Evolutionary conservation across 1,140 invertebrate genomes (phyloP).

Genomic region (Ylistrum balloti): DNA sequence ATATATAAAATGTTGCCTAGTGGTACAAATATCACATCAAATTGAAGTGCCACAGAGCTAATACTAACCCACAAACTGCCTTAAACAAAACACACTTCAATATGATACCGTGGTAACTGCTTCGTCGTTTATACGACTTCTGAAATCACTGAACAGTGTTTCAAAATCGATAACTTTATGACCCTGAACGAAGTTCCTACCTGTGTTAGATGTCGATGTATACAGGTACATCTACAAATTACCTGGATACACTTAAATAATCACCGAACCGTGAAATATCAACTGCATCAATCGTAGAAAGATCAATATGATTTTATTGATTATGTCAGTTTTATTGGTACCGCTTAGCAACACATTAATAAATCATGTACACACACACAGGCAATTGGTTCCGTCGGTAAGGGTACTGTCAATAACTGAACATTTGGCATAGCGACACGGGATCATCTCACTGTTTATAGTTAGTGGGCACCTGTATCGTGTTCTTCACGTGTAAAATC

Average conservation of each 20-base stretch:
- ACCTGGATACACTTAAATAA: not conserved
- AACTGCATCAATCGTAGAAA: not conserved
- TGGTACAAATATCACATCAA: too few species aligned
- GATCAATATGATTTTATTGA: not conserved
- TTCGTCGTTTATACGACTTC: not conserved
- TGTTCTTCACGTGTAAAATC: not conserved
- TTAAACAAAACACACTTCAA: not conserved
- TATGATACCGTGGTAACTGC: not conserved
- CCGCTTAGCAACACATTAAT: conserved; percentile 33
- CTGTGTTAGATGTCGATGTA: not conserved
- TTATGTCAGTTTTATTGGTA: conserved; percentile 15
- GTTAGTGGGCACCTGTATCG: not conserved
- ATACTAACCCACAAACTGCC: not conserved
- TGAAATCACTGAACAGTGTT: not conserved
- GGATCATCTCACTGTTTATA: not conserved
- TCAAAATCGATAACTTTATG: conserved; percentile 2
- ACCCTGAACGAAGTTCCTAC: conserved; percentile 3
- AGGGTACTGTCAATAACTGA: not conserved
- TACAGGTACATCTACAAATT: not conserved
- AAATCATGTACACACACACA: not conserved
- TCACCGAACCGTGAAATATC: not conserved
- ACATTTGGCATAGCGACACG: not conserved
- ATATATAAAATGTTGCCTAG: too few species aligned
- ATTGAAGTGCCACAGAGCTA: too few species aligned
- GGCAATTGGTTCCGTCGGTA: not conserved